A percentile compares a stretch with the other conserved stretches of the same genome.
Conservation (phyloP, 2,888 invertebrate species). For the Dasysyrphus tricinctus region DNA sequence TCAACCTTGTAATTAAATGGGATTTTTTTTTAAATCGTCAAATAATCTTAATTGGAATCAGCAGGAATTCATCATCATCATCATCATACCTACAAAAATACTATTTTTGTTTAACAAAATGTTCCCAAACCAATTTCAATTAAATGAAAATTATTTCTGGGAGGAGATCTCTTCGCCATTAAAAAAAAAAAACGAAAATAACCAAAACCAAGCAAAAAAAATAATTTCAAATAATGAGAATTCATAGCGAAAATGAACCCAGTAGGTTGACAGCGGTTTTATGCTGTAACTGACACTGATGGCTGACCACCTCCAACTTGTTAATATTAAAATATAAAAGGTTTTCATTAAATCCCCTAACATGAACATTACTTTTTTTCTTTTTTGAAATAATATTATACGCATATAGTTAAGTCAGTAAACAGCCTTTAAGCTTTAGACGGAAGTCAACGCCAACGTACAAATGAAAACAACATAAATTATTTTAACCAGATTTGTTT, state of each 20-base stretch:
- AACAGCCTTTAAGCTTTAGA: no score
- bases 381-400: not conserved
- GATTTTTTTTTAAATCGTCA: no score
- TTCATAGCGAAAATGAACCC: slow-evolving; percentile 1
- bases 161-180: not conserved
- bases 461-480: no score
- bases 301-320: slow-evolving; percentile 31
- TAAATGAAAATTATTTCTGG: not conserved
- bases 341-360: slow-evolving; percentile 18
- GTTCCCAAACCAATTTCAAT: not conserved
- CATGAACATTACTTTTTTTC: slow-evolving; percentile 2
- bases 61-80: not conserved
- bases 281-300: slow-evolving; percentile 23
- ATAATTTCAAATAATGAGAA: slow-evolving; percentile 16
- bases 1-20: no score
- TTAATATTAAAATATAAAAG: slow-evolving; percentile 6
- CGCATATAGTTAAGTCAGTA: no score
- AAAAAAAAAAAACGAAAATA: not conserved
- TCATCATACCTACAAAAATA: no score
- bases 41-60: not conserved
- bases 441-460: no score
- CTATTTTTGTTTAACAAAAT: not conserved
- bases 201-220: not conserved
- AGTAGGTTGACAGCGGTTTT: slow-evolving; percentile 27
- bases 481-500: no score